Conservation (phyloP, 2,888 invertebrate species). For the Phengaris alcon region DNA sequence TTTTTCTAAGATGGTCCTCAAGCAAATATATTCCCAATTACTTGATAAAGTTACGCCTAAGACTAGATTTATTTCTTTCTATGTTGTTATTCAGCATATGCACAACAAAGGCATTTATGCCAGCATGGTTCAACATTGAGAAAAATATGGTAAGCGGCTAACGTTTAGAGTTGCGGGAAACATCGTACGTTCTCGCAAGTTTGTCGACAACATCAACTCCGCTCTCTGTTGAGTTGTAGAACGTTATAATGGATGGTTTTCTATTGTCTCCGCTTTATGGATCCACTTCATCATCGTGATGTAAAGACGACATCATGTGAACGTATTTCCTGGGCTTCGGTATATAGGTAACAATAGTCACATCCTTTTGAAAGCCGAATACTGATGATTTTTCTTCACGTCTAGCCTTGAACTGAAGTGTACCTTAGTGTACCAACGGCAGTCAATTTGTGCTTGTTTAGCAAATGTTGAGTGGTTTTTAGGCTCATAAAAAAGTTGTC, state of each 20-base stretch:
- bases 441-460: too few species aligned
- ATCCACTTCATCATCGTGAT: constrained; percentile 34
- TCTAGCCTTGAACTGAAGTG: not conserved
- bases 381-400: too few species aligned
- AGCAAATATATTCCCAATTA: too few species aligned
- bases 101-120: constrained; percentile 32
- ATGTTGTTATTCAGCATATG: constrained; percentile 33
- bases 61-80: constrained; percentile 26
- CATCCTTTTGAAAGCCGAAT: too few species aligned
- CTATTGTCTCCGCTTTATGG: constrained; percentile 30
- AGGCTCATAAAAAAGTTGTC: constrained; percentile 30
- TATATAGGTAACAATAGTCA: constrained; percentile 33
- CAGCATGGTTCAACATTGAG: constrained; percentile 32
- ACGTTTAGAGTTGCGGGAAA: constrained; percentile 34
- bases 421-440: not conserved
- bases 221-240: constrained; percentile 35
- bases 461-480: constrained; percentile 28
- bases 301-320: constrained; percentile 32
- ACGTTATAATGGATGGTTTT: constrained; percentile 35
- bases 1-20: too few species aligned
- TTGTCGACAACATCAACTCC: constrained; percentile 36
- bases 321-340: constrained; percentile 33
- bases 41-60: constrained; percentile 8
- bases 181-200: constrained; percentile 34
- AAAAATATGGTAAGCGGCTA: constrained; percentile 34